phyloP scores from a whole-genome alignment of 2,797 vertebrate species.

The Ceyx erithaca region DNA sequence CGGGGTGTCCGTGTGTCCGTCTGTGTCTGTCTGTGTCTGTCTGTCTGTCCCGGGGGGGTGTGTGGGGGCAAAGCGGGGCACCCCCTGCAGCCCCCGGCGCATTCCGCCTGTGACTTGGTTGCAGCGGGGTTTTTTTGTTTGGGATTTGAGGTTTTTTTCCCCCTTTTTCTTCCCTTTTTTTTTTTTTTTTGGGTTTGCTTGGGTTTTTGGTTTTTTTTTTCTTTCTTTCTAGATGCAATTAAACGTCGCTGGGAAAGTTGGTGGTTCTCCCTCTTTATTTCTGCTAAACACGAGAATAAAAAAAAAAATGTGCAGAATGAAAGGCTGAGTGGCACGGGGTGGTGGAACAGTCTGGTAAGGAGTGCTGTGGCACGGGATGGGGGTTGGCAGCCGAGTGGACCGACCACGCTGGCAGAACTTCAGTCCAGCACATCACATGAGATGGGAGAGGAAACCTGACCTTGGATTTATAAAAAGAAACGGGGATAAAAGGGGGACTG shows the following conservation, averaged over 20 bases:
- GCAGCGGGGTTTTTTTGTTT: not conserved
- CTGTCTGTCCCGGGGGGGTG: not conserved
- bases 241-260: not conserved
- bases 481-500: constrained; percentile 70
- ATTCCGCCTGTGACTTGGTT: not conserved
- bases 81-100: not conserved
- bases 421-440: constrained; percentile 59
- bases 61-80: not conserved
- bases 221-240: not conserved
- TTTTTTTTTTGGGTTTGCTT: too few species aligned
- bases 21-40: too few species aligned
- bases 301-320: not conserved
- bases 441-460: constrained; percentile 75
- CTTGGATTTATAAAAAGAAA: constrained; percentile 77
- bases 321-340: not conserved
- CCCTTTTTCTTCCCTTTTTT: too few species aligned
- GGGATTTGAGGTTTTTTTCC: too few species aligned
- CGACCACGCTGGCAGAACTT: constrained; percentile 42
- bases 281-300: not conserved
- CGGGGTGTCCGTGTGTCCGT: not conserved
- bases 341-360: not conserved
- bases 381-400: constrained; percentile 4
- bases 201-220: not conserved
- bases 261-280: not conserved
- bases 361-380: not conserved